Percentiles rank a stretch among this genome's conserved stretches.
These are phyloP conservation scores for Misgurnus anguillicaudatus DNA, from an alignment of 2,113 vertebrate genomes.

Conservation along the genomic window DNA sequence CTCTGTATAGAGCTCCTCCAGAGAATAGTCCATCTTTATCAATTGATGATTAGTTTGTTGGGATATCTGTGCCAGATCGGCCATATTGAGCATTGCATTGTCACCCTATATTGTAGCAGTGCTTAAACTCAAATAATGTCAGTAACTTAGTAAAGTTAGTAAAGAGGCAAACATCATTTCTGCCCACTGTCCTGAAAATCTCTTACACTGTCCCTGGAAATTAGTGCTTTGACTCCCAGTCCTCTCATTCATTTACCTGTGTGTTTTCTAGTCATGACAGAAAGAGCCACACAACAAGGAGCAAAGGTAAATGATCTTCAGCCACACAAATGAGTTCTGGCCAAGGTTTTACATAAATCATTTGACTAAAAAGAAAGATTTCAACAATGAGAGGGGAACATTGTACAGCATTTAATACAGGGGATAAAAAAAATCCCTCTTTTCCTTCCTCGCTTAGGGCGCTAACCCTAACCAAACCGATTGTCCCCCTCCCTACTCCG, in stretches of 20 bases:
- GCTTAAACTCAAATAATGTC: too few species aligned
- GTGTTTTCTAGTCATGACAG: neutral
- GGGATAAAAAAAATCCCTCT: neutral
- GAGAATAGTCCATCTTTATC: too few species aligned
- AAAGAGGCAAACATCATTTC: too few species aligned
- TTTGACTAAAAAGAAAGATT: constrained; percentile 33
- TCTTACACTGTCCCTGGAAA: neutral
- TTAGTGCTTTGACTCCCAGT: neutral
- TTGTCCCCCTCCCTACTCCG: neutral
- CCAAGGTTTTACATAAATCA: constrained; percentile 12
- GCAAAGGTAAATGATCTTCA: constrained; percentile 2
- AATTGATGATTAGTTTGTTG: too few species aligned
- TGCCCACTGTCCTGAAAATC: too few species aligned
- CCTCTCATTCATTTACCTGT: constrained; percentile 23
- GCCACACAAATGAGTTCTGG: constrained; percentile 28
- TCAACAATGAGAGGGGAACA: neutral
- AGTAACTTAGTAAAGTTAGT: too few species aligned
- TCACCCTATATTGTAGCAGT: too few species aligned
- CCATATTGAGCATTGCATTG: too few species aligned
- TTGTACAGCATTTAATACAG: neutral
- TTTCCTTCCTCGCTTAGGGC: too few species aligned
- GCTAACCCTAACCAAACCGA: too few species aligned
- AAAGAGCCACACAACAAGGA: neutral
- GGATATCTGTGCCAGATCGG: too few species aligned
- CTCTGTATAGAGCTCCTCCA: too few species aligned